Conservation (phyloP, 53 echinoderm and acorn worm species). For the Luidia sarsii region DNA sequence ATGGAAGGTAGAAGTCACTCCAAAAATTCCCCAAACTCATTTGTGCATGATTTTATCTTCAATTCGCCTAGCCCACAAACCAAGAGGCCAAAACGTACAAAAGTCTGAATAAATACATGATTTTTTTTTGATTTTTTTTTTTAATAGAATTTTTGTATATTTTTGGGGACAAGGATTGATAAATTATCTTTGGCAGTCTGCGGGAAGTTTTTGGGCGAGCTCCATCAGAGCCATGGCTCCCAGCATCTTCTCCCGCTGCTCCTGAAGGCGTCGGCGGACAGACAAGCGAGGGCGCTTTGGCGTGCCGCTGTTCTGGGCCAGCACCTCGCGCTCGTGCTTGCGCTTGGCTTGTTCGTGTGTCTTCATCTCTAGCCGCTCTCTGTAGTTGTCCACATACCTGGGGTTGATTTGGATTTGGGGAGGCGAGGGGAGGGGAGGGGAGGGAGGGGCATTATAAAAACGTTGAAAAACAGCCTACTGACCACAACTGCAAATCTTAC, state of each 20-base stretch:
- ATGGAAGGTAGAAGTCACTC: no score
- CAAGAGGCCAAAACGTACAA: no score
- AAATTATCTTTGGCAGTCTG: slow-evolving; percentile 1
- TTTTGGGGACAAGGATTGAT: not conserved
- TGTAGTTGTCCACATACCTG: slow-evolving; percentile 64
- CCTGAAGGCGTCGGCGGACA: slow-evolving; percentile 68
- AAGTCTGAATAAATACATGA: not conserved
- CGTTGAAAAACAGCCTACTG: no score
- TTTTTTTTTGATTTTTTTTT: not conserved
- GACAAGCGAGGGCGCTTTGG: slow-evolving; percentile 77
- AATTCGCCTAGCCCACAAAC: no score
- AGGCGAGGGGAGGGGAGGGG: not conserved
- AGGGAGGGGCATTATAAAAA: no score
- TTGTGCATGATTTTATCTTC: no score
- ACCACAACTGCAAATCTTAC: no score
- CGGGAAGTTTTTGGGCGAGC: slow-evolving; percentile 75
- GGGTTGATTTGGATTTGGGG: no score
- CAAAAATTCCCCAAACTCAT: no score
- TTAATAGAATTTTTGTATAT: not conserved
- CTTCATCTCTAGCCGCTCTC: slow-evolving; percentile 32
- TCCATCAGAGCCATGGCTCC: slow-evolving; percentile 97
- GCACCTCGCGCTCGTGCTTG: slow-evolving; percentile 27
- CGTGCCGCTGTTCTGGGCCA: slow-evolving; percentile 40
- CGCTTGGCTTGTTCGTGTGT: slow-evolving; percentile 34
- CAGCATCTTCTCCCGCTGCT: slow-evolving; percentile 84